Percentiles rank a stretch among this genome's conserved stretches.
phyloP scores from a whole-genome alignment of 2,888 invertebrate species.

The Microctonus hyperodae region DNA sequence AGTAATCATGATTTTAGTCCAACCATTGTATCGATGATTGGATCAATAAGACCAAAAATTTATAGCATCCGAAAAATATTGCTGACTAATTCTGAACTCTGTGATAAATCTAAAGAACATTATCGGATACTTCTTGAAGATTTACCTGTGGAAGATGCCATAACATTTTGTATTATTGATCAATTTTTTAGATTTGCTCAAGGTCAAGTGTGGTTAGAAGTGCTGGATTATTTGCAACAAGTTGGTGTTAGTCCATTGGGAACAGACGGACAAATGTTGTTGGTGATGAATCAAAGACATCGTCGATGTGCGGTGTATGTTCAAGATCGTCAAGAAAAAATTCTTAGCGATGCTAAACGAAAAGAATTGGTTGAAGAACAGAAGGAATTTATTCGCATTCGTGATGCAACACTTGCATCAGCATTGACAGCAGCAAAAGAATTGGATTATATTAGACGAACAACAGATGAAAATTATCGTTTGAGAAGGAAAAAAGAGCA shows the following conservation, averaged over 20 bases:
- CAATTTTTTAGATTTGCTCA: conserved; percentile 63
- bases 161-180: conserved; percentile 61
- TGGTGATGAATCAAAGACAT: conserved; percentile 55
- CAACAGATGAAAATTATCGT: conserved; percentile 59
- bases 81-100: conserved; percentile 51
- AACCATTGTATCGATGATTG: conserved; percentile 59
- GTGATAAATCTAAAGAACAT: conserved; percentile 56
- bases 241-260: conserved; percentile 56
- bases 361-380: conserved; percentile 57
- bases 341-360: conserved; percentile 46
- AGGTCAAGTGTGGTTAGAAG: conserved; percentile 63
- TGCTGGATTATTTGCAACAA: conserved; percentile 57
- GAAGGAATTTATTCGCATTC: conserved; percentile 55
- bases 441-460: conserved; percentile 60
- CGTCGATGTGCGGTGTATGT: conserved; percentile 57
- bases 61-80: conserved; percentile 62
- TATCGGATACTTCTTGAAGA: conserved; percentile 58
- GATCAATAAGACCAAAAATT: conserved; percentile 64
- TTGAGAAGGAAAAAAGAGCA: conserved; percentile 49
- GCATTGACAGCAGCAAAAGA: conserved; percentile 58
- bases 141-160: conserved; percentile 55
- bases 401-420: conserved; percentile 55
- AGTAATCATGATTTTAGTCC: conserved; percentile 52
- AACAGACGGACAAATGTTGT: conserved; percentile 58
- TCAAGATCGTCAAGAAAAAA: conserved; percentile 53